A percentile compares a stretch with the other conserved stretches of the same genome.
Conservation (phyloP, 2,113 vertebrate genomes). For the Megaceryle torquata region DNA sequence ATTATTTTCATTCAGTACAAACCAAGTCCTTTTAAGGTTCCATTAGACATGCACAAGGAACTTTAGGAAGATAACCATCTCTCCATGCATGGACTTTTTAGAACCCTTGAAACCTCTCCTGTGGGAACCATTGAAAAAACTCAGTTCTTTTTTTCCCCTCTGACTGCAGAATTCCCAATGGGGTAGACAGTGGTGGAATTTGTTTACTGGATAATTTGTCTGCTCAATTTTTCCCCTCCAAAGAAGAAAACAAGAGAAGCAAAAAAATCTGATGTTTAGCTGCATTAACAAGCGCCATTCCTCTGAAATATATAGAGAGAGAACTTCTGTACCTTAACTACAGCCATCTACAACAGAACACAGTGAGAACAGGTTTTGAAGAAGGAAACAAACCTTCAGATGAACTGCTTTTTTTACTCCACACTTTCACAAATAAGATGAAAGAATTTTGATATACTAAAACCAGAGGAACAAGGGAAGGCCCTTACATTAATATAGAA, state of each 20-base stretch:
- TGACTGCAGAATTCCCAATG: not conserved
- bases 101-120: not conserved
- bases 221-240: not conserved
- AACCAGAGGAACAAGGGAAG: not conserved
- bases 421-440: not conserved
- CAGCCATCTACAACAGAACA: not conserved
- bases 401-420: not conserved
- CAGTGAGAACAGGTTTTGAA: not conserved
- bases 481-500: not conserved
- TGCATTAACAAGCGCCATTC: not conserved
- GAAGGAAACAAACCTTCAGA: not conserved
- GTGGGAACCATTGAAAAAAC: not conserved
- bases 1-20: not conserved
- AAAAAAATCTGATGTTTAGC: not conserved
- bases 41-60: not conserved
- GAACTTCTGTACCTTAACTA: not conserved
- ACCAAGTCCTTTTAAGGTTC: not conserved
- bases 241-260: not conserved
- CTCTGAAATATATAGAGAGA: not conserved
- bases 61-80: not conserved
- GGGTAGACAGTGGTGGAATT: not conserved
- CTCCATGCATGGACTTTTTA: not conserved
- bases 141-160: not conserved
- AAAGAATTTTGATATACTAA: not conserved
- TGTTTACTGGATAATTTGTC: not conserved